Conservation (phyloP, 2,113 vertebrate species). For the Chloebia gouldiae region DNA sequence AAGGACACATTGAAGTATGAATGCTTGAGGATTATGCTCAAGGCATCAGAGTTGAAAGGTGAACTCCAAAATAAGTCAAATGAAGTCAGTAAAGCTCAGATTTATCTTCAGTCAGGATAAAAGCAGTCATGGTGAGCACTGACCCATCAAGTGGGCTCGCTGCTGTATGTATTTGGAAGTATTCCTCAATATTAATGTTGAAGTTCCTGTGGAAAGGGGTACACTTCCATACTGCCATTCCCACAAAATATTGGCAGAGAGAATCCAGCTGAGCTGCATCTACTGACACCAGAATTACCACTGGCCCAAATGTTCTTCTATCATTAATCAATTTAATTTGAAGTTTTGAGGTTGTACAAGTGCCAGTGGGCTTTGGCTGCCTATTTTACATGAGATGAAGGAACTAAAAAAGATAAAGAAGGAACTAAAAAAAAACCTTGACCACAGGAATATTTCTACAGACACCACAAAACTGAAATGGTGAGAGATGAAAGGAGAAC, state of each 20-base stretch:
- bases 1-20: fast-evolving
- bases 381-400: not conserved
- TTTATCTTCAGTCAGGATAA: not conserved
- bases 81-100: not conserved
- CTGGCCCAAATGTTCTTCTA: not conserved
- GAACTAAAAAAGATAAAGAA: slow-evolving; percentile 5
- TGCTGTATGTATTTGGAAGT: not conserved
- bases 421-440: not conserved
- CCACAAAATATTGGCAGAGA: not conserved
- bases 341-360: not conserved
- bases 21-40: not conserved
- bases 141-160: fast-evolving
- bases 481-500: slow-evolving; percentile 23
- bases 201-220: not conserved
- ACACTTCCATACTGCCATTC: not conserved
- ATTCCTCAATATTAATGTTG: not conserved
- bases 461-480: slow-evolving; percentile 31
- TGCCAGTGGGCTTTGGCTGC: not conserved
- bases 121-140: not conserved
- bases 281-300: not conserved
- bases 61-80: not conserved
- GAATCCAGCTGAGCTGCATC: not conserved
- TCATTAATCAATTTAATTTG: not conserved
- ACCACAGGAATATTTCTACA: not conserved
- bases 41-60: not conserved